Evolutionary conservation across 2,888 invertebrate genomes (phyloP).

Genomic region (Netelia virgata): DNA sequence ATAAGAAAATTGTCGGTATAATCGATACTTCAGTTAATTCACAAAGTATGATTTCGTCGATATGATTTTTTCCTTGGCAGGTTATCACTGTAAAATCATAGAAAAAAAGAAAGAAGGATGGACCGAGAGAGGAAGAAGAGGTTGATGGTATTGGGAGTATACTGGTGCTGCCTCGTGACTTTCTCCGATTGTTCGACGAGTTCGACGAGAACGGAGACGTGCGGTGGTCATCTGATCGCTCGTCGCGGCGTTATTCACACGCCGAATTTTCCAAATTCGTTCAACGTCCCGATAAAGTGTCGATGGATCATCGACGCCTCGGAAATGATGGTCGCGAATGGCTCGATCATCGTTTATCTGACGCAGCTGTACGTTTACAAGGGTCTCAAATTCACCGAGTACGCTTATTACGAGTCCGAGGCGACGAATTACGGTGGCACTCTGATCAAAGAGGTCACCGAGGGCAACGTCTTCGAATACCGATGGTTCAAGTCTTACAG

Average conservation of each 20-base stretch:
- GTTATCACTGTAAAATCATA: not conserved
- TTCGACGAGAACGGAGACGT: constrained; percentile 80
- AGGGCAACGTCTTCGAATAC: constrained; percentile 89
- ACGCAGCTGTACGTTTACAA: constrained; percentile 95
- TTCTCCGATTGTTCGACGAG: constrained; percentile 41
- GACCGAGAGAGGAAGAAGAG: not conserved
- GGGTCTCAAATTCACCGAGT: constrained; percentile 91
- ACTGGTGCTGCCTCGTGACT: constrained; percentile 54
- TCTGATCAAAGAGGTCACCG: constrained; percentile 89
- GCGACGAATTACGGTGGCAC: constrained; percentile 88
- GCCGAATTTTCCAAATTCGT: constrained; percentile 93
- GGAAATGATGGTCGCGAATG: constrained; percentile 77
- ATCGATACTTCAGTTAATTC: not conserved
- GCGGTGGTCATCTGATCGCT: constrained; percentile 89
- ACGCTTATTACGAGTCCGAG: constrained; percentile 90
- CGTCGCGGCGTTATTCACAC: constrained; percentile 91
- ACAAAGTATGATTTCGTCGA: not conserved
- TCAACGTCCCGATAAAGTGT: constrained; percentile 93
- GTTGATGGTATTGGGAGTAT: constrained; percentile 46
- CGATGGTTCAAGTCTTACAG: constrained; percentile 88
- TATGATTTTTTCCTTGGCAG: constrained; percentile 9
- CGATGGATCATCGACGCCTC: constrained; percentile 96
- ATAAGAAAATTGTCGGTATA: too few species aligned
- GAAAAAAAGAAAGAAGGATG: constrained; percentile 30
- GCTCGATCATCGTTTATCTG: constrained; percentile 93